Conservation (phyloP, 2,888 invertebrate genomes). For the Acleris laterana region DNA sequence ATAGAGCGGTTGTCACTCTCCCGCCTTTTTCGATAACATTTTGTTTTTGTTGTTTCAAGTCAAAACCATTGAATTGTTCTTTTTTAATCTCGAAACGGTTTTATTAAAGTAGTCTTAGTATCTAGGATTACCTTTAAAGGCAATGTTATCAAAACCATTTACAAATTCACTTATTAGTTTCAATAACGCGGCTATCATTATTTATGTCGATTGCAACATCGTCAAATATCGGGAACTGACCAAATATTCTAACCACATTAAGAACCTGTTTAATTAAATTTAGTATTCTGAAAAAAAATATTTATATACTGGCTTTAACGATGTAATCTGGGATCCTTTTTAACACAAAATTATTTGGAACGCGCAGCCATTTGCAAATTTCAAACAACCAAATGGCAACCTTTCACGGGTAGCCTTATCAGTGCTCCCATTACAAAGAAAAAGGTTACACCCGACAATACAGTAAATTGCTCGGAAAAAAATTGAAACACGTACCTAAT, state of each 20-base stretch:
- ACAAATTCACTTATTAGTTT: background rate
- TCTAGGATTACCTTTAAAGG: too few relatives aligned
- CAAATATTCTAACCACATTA: too few relatives aligned
- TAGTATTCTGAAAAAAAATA: too few relatives aligned
- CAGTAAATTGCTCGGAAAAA: conserved; percentile 27
- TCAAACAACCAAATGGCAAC: conserved; percentile 16
- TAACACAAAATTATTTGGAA: background rate
- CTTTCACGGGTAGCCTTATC: conserved; percentile 17
- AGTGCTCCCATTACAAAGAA: conserved; percentile 26
- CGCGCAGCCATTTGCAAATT: conserved; percentile 7
- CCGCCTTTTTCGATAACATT: conserved; percentile 23
- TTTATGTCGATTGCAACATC: background rate
- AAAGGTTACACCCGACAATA: conserved; percentile 18
- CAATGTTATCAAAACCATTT: background rate
- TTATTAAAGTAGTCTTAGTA: too few relatives aligned
- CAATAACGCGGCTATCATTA: background rate
- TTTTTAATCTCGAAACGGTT: background rate
- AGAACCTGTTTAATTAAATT: too few relatives aligned
- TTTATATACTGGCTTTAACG: background rate
- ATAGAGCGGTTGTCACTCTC: conserved; percentile 13
- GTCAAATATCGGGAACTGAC: too few relatives aligned
- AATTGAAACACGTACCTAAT: conserved; percentile 33
- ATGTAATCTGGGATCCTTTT: background rate
- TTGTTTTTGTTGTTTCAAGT: conserved; percentile 11
- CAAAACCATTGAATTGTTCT: background rate